A percentile compares a stretch with the other conserved stretches of the same genome.
phyloP scores from a whole-genome alignment of 2,113 vertebrate species.

The Pteruthius melanotis region DNA sequence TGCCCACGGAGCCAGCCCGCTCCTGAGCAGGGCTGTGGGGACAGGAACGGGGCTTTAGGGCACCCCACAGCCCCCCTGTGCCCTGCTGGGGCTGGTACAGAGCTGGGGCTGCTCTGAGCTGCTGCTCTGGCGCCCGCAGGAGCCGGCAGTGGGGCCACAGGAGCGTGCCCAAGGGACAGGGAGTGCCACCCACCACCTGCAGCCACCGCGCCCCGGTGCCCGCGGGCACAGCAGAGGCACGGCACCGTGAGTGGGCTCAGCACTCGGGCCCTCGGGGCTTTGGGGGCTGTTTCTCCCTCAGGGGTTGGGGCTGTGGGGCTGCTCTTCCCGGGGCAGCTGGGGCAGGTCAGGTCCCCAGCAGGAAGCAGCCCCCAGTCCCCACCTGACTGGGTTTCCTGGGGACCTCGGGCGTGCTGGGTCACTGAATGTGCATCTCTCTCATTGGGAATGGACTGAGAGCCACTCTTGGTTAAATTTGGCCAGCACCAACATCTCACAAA shows the following conservation, averaged over 20 bases:
- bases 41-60: neutral
- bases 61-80: neutral
- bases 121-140: fast-evolving
- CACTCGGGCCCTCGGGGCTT: fast-evolving
- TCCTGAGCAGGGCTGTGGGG: fast-evolving
- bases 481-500: fast-evolving
- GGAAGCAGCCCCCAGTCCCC: neutral
- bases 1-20: fast-evolving
- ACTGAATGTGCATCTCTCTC: fast-evolving
- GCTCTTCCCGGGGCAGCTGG: fast-evolving
- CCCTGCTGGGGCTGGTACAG: neutral
- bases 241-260: neutral
- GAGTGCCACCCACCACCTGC: neutral
- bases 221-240: neutral
- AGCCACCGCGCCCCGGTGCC: fast-evolving
- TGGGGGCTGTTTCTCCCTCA: neutral
- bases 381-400: neutral
- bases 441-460: neutral
- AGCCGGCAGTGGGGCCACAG: fast-evolving
- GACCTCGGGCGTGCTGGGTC: fast-evolving
- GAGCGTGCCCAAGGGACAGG: neutral
- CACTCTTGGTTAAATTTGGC: neutral
- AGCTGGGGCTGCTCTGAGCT: neutral
- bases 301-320: neutral
- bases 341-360: neutral